Evolutionary conservation across 2,113 vertebrate genomes (phyloP).

Genomic region (Cephalopholis sonnerati): DNA sequence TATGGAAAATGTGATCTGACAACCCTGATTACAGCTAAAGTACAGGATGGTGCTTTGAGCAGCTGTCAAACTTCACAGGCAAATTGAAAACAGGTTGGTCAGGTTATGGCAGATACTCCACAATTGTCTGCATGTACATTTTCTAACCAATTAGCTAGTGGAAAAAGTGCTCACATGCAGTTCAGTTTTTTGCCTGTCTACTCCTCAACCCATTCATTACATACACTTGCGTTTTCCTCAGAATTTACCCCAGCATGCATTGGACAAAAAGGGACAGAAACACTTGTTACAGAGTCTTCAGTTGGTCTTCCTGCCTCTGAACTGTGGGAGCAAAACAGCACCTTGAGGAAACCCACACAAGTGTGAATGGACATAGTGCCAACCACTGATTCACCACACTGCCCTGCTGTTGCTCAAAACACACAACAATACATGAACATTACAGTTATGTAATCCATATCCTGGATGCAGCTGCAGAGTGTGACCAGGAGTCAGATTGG

Average conservation of each 20-base stretch:
- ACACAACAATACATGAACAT: constrained; percentile 37
- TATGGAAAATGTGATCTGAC: constrained; percentile 71
- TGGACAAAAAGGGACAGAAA: neutral
- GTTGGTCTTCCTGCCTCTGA: constrained; percentile 14
- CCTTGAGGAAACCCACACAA: neutral
- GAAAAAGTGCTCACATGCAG: neutral
- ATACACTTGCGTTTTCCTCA: neutral
- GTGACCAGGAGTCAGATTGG: constrained; percentile 24
- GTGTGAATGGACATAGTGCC: neutral
- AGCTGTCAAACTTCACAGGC: constrained; percentile 24
- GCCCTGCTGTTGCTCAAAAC: constrained; percentile 4
- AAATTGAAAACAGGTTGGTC: constrained; percentile 23
- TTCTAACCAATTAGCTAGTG: neutral
- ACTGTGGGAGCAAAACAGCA: constrained; percentile 2
- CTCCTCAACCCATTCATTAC: neutral
- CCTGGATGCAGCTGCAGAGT: constrained; percentile 62
- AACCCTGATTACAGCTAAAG: constrained; percentile 50
- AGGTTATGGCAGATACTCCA: constrained; percentile 1
- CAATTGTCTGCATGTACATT: neutral
- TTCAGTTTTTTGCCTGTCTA: neutral
- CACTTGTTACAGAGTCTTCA: neutral
- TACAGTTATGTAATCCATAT: constrained; percentile 42
- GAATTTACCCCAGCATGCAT: neutral
- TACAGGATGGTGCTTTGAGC: constrained; percentile 28
- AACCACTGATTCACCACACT: neutral